Evolutionary conservation across 2,797 vertebrate genomes (phyloP).

Genomic region (Enteromius mattozi): DNA sequence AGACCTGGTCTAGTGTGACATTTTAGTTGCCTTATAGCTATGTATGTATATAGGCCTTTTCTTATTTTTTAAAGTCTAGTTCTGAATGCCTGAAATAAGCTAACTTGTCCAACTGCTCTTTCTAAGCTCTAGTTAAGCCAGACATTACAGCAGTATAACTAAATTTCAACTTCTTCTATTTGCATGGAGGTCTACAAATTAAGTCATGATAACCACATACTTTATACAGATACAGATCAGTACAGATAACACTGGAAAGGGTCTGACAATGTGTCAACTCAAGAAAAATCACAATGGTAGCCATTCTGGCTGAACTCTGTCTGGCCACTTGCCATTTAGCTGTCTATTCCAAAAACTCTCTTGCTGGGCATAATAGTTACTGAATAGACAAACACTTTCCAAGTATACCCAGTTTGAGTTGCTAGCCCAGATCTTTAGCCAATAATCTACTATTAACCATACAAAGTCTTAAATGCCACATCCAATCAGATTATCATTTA

Average conservation of each 20-base stretch:
- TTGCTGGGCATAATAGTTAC: not conserved
- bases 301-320: conserved; percentile 29
- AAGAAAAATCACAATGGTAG: conserved; percentile 19
- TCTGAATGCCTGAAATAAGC: no score
- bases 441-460: not conserved
- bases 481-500: not conserved
- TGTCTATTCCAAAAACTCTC: conserved; percentile 24
- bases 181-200: not conserved
- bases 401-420: not conserved
- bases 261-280: conserved; percentile 17
- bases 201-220: conserved; percentile 1
- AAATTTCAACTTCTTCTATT: not conserved
- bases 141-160: not conserved
- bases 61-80: not conserved
- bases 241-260: conserved; percentile 3
- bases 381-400: conserved; percentile 18
- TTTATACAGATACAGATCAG: not conserved
- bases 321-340: conserved; percentile 19
- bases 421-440: not conserved
- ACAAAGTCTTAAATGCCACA: not conserved
- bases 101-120: not conserved
- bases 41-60: not conserved
- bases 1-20: not conserved
- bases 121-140: not conserved
- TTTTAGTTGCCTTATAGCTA: not conserved